Base-by-base conservation (phyloP, 2,113 vertebrate genomes). In the Trichechus manatus region DNA sequence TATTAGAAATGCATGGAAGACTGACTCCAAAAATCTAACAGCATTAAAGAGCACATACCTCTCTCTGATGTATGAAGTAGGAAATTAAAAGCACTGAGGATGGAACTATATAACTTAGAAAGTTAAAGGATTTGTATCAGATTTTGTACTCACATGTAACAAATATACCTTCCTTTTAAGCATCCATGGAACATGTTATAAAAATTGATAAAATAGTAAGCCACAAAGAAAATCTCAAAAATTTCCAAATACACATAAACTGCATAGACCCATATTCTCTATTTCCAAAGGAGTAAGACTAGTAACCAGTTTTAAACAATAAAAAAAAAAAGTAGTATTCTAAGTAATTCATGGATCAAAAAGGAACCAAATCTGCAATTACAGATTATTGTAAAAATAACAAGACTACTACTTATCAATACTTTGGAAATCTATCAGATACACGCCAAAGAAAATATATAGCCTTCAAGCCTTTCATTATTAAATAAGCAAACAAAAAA, bases 201-300 rank as follows among this genome's bases (percentile, higher is more conserved):
- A 87, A 95, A 94, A 66, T 2, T 75, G 23, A 31, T 82, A 50
- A 47, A 31, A 39, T 31, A 63, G 63, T 47, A 82, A 25, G 27
- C 59, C 70, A 93, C 53, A 78, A 77, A 64, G 23, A 84, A 93
- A 96, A 82, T 10, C 25, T n/a, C 83, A 47, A 78, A 79, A 78
- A 82, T 36, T 79, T 79, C 42, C 44, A 42, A 78, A 83, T 10
- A 39, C 74, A 66, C 9, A 66, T 25, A 79, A 75, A 91, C 6
- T 56, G 50, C 47, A 93, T 31, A 87, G 82, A 36, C 9, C 5
- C 20, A 31, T 42, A 14, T 56, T 66, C 63, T 77, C 17, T 3
- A 22, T 74, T 87, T 64, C 42, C 91, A 97, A 93, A 84, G 42
- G 31, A 25, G 42, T n/a, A 89, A 89, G 85, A 92, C 66, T 59